Conservation (phyloP, 2,113 vertebrate genomes). For the Bubo scandiacus region DNA sequence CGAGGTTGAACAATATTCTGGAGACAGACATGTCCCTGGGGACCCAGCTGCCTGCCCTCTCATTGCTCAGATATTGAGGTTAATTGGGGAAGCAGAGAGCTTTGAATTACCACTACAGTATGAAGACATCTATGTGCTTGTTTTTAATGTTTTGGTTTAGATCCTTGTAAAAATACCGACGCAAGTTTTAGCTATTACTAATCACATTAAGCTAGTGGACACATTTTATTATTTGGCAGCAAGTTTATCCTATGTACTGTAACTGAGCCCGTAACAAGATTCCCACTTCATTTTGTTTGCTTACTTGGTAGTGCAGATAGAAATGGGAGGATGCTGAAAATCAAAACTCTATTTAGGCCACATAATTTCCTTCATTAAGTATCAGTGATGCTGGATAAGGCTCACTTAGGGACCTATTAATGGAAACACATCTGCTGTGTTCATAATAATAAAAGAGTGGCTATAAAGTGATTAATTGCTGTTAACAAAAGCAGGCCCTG, state of each 20-base stretch:
- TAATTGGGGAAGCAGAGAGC: conserved; percentile 26
- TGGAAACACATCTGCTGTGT: conserved; percentile 53
- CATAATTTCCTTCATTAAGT: conserved; percentile 55
- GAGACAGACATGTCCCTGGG: not conserved
- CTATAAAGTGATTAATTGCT: conserved; percentile 50
- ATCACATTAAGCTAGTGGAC: conserved; percentile 20
- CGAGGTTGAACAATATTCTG: not conserved
- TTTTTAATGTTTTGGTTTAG: conserved; percentile 7
- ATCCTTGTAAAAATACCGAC: conserved; percentile 40
- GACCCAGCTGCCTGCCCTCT: conserved; percentile 24
- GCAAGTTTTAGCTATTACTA: conserved; percentile 20
- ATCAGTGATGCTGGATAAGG: conserved; percentile 14
- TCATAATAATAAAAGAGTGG: conserved; percentile 7
- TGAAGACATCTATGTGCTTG: not conserved
- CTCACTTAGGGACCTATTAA: conserved; percentile 51
- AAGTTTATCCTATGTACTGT: conserved; percentile 36
- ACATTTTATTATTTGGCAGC: conserved; percentile 43
- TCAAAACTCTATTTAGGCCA: conserved; percentile 36
- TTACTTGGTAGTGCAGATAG: not conserved
- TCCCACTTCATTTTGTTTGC: conserved; percentile 39
- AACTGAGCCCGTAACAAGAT: conserved; percentile 15
- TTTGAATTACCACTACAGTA: not conserved
- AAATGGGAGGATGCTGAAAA: conserved; percentile 6
- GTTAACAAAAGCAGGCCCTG: conserved; percentile 11
- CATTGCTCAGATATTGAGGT: conserved; percentile 27